Evolutionary conservation across 2,113 vertebrate genomes (phyloP).

Genomic region (Zeus faber): DNA sequence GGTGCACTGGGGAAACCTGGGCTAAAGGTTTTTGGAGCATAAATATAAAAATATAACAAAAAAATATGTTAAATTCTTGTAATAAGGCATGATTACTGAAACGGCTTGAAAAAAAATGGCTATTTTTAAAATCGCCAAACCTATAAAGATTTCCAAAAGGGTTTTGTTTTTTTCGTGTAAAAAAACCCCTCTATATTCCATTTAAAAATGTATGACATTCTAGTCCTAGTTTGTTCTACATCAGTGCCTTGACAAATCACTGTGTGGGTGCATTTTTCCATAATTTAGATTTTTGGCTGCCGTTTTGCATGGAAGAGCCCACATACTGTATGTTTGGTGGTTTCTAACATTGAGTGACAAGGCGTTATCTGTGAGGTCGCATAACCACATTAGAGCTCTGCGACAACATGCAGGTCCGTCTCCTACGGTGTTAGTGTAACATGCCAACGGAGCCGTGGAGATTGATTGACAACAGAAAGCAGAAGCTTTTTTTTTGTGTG

Average conservation of each 20-base stretch:
- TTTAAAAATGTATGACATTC: not conserved
- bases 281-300: constrained; percentile 11
- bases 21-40: too few species aligned
- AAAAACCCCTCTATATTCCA: too few species aligned
- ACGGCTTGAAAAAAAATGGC: too few species aligned
- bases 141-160: too few species aligned
- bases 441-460: constrained; percentile 16
- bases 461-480: constrained; percentile 31
- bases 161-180: too few species aligned
- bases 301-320: not conserved
- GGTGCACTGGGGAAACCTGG: too few species aligned
- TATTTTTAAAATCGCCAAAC: too few species aligned
- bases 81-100: too few species aligned
- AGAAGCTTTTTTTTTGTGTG: constrained; percentile 5
- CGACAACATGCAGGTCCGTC: constrained; percentile 19
- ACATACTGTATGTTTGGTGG: constrained; percentile 13
- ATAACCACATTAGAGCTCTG: constrained; percentile 38
- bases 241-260: constrained; percentile 9
- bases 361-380: constrained; percentile 30
- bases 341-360: constrained; percentile 18
- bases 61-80: too few species aligned
- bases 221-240: constrained; percentile 1
- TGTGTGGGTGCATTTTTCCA: not conserved
- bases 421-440: constrained; percentile 10
- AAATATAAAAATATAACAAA: too few species aligned